phyloP scores from a whole-genome alignment of 1,140 invertebrate genomes.

The Apis florea region DNA sequence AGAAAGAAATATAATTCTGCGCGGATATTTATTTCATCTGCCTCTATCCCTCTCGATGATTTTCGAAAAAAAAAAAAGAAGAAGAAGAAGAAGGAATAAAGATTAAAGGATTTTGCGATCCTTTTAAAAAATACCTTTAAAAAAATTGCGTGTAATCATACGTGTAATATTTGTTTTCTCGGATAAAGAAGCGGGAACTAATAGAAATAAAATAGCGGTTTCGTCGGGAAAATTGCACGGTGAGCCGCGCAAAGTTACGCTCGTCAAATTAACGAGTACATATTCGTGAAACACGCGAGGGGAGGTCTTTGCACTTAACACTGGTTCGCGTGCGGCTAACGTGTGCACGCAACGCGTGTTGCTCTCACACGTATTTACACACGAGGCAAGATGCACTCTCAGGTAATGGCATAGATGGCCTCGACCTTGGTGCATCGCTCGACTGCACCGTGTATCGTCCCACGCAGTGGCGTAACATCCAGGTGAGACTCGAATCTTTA shows the following conservation, averaged over 20 bases:
- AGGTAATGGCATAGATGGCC: slow-evolving; percentile 44
- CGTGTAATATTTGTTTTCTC: background rate
- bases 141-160: background rate
- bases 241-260: background rate
- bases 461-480: slow-evolving; percentile 37
- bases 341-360: slow-evolving; percentile 32
- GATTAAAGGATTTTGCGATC: too few species aligned
- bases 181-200: too few species aligned
- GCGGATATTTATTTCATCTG: too few species aligned
- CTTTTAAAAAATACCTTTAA: too few species aligned
- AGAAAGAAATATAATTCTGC: background rate
- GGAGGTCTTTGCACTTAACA: slow-evolving; percentile 51
- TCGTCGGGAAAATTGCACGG: slow-evolving; percentile 15
- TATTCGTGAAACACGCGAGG: slow-evolving; percentile 15
- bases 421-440: slow-evolving; percentile 58
- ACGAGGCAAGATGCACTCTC: slow-evolving; percentile 32
- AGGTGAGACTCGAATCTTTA: slow-evolving; percentile 23
- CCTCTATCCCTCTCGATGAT: too few species aligned
- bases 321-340: slow-evolving; percentile 46
- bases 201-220: background rate
- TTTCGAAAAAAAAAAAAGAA: too few species aligned
- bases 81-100: too few species aligned
- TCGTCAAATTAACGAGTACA: slow-evolving; percentile 19
- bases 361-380: slow-evolving; percentile 5
- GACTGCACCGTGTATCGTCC: slow-evolving; percentile 50